Evolutionary conservation across 2,888 invertebrate species (phyloP).

Genomic region (Sericinus montela): DNA sequence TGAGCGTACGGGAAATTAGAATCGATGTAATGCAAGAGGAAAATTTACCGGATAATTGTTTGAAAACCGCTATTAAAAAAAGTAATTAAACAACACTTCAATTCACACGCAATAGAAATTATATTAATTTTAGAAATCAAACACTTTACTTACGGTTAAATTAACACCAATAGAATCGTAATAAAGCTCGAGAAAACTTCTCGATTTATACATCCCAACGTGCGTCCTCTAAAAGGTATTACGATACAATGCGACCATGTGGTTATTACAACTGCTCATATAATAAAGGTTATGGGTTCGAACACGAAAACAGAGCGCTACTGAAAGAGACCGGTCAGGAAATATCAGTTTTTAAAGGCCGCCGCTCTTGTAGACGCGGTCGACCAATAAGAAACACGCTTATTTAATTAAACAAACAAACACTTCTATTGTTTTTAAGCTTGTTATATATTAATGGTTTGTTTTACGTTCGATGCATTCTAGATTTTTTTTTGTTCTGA

Average conservation of each 20-base stretch:
- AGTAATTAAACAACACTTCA: not conserved
- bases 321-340: slow-evolving; percentile 17
- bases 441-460: not conserved
- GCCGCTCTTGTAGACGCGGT: not conserved
- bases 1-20: too few relatives aligned
- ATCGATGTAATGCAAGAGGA: too few relatives aligned
- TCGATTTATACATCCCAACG: slow-evolving; percentile 33
- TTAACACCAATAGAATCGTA: slow-evolving; percentile 35
- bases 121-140: slow-evolving; percentile 3
- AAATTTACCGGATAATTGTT: too few relatives aligned
- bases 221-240: slow-evolving; percentile 17
- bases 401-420: not conserved
- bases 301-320: slow-evolving; percentile 9
- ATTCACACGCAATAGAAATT: not conserved
- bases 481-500: not conserved
- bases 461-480: not conserved
- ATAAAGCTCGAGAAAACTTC: slow-evolving; percentile 28
- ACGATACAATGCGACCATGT: slow-evolving; percentile 12
- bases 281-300: slow-evolving; percentile 21
- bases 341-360: slow-evolving; percentile 12
- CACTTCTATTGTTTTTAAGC: not conserved
- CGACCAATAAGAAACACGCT: not conserved
- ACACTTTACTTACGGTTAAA: slow-evolving; percentile 41
- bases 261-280: slow-evolving; percentile 10
- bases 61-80: too few relatives aligned